Conservation (phyloP, 2,888 invertebrate species). For the Scaptomyza tumidula region DNA sequence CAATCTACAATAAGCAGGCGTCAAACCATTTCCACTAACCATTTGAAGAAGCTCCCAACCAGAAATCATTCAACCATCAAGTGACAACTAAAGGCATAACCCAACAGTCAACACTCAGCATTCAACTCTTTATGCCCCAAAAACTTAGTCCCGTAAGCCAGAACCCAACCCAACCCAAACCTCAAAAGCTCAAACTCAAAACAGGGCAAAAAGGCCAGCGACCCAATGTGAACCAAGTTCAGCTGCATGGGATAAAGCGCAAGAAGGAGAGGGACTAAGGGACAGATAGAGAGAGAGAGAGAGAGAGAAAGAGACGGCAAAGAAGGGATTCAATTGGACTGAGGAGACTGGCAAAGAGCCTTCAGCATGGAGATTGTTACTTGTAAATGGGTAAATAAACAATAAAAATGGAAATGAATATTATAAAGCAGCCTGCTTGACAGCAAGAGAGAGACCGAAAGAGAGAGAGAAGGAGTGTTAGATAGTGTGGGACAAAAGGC, state of each 20-base stretch:
- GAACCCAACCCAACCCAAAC: slow-evolving; percentile 2
- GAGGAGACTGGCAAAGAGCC: slow-evolving; percentile 10
- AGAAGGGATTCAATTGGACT: slow-evolving; percentile 13
- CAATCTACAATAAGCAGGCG: slow-evolving; percentile 24
- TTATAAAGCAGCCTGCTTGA: slow-evolving; percentile 65
- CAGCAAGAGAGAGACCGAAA: not conserved
- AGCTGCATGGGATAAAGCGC: slow-evolving; percentile 14
- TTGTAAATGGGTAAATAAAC: slow-evolving; percentile 76
- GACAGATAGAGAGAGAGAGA: not conserved
- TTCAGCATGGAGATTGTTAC: slow-evolving; percentile 44
- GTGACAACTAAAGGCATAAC: slow-evolving; percentile 79
- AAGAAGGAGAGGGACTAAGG: not conserved
- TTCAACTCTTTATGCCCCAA: slow-evolving; percentile 25
- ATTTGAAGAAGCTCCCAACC: not conserved
- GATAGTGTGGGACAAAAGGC: not conserved
- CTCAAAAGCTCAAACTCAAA: slow-evolving; percentile 6
- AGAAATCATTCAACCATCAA: slow-evolving; percentile 47
- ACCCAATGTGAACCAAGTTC: slow-evolving; percentile 40
- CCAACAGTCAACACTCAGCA: slow-evolving; percentile 50
- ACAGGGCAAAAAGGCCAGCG: slow-evolving; percentile 51
- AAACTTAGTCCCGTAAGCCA: slow-evolving; percentile 1
- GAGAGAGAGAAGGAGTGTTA: not conserved
- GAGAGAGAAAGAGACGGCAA: not conserved
- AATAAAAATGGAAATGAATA: slow-evolving; percentile 72
- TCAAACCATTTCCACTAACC: slow-evolving; percentile 14